These are phyloP conservation scores for Beris morrisii DNA, from an alignment of 2,888 invertebrate species.

Conservation along the genomic window DNA sequence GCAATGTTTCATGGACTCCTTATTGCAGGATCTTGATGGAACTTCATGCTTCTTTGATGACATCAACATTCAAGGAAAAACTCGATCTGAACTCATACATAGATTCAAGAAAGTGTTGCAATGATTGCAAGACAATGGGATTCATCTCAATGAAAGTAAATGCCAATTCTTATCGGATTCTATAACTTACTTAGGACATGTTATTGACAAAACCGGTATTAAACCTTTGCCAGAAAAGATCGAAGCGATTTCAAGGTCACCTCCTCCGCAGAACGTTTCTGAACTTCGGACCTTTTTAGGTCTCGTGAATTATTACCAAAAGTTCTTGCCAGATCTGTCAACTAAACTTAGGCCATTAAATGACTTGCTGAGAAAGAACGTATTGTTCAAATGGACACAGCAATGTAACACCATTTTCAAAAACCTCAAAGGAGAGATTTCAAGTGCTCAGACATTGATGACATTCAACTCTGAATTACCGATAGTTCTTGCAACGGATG, in stretches of 20 bases:
- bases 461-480: not conserved
- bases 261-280: not conserved
- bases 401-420: too few species aligned
- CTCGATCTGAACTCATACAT: not conserved
- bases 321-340: not conserved
- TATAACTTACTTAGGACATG: too few species aligned
- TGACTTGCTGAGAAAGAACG: not conserved
- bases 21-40: not conserved
- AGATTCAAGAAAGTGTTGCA: too few species aligned
- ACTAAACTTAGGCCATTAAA: not conserved
- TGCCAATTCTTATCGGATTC: too few species aligned
- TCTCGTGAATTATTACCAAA: not conserved
- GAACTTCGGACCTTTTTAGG: not conserved
- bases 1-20: too few species aligned
- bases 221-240: too few species aligned
- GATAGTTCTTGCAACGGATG: not conserved
- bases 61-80: not conserved
- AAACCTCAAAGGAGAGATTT: too few species aligned
- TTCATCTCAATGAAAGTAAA: too few species aligned
- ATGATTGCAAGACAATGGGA: too few species aligned
- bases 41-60: not conserved
- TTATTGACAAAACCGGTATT: too few species aligned
- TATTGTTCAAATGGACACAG: not conserved
- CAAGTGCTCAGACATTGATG: too few species aligned
- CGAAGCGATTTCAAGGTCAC: not conserved